A percentile compares a stretch with the other conserved stretches of the same genome.
Conservation (phyloP, 2,113 vertebrate species). For the Macroglossus sobrinus region DNA sequence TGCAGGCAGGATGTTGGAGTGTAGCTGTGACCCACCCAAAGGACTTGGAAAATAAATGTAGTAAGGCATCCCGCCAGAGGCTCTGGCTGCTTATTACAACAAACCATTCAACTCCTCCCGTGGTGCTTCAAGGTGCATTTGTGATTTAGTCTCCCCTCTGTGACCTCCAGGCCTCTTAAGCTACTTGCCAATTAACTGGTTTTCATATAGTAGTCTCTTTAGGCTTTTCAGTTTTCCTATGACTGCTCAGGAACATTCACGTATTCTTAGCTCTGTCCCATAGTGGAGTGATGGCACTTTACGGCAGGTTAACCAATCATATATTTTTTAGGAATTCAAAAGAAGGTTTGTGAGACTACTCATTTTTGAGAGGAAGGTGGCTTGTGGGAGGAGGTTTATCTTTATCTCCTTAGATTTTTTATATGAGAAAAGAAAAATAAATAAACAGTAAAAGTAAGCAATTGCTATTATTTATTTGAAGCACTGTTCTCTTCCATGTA, state of each 20-base stretch:
- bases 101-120: not conserved
- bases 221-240: not conserved
- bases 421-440: not conserved
- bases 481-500: not conserved
- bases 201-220: not conserved
- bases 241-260: not conserved
- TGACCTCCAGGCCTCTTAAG: not conserved
- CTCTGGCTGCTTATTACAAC: not conserved
- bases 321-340: slow-evolving; percentile 19
- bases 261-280: not conserved
- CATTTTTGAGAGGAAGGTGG: not conserved
- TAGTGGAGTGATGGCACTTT: not conserved
- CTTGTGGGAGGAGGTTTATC: not conserved
- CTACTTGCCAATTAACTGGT: not conserved
- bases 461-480: not conserved
- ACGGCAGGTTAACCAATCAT: not conserved
- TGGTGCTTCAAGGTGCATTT: not conserved
- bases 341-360: not conserved
- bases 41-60: slow-evolving; percentile 67
- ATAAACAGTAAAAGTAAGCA: slow-evolving; percentile 3
- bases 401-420: not conserved
- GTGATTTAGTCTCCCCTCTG: not conserved
- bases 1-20: slow-evolving; percentile 50
- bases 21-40: slow-evolving; percentile 70
- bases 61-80: slow-evolving; percentile 12